Base-by-base conservation (phyloP, 2,888 invertebrate species). In the Amblyteles armatorius region DNA sequence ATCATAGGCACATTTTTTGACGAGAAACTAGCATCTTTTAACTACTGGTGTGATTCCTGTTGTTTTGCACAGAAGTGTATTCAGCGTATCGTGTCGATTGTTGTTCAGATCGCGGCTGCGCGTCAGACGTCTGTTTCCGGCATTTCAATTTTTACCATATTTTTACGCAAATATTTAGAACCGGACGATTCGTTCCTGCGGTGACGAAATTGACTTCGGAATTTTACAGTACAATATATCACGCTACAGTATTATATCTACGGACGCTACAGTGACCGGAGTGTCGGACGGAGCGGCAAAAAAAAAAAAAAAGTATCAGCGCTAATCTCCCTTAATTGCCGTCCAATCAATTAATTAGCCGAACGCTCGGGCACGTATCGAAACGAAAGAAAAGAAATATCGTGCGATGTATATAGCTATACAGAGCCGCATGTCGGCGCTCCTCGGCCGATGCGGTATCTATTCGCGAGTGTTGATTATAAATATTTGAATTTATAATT, bases 261-360 rank as follows among this genome's bases (percentile, higher is more conserved):
- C n/a, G 22, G 4, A 36, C n/a, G 7, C 1, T 16, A 33, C 9
- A 68, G 52, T 60, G 69, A 69, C 26, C 63, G 36, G 68, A 11
- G 60, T 68, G 78, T 72, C 68, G 44, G 36, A 26, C 50, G 33
- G 26, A 48, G 72, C 55, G 77, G 40, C 11, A 40, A 40, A 40
- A 40, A 36, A 36, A 73, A 78, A 76, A 81, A 85, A 78, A 84
- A 84, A 86, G 72, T 84, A 87, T 85, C 82, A 68, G 71, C 72
- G 84, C 84, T 87, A 87, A 87, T 85, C 86, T 87, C 48, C 72
- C 79, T 87, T 87, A 87, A 87, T 87, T 87, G 78, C 84, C 81
- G 67, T 77, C 68, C 82, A 87, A 88, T 87, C 84, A 86, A 88
- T 88, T 88, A 88, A 88, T 86, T 88, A 87, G 84, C 36, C 72